Conservation (phyloP, 2,888 invertebrate species). For the Apodemia zela region DNA sequence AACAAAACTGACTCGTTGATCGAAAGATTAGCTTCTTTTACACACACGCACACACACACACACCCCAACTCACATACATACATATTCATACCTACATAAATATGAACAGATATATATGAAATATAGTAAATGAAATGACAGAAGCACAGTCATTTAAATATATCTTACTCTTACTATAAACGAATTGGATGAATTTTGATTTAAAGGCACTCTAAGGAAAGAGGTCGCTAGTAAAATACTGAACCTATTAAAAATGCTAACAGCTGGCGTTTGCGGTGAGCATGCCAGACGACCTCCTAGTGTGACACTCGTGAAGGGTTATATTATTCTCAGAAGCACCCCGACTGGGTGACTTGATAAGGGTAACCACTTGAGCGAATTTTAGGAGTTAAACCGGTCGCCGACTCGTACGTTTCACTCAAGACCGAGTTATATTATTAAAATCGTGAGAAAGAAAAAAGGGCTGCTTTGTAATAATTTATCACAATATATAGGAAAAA, state of each 20-base stretch:
- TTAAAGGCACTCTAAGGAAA: neutral
- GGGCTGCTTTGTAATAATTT: no score
- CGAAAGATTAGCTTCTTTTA: no score
- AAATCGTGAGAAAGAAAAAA: no score
- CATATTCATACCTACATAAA: no score
- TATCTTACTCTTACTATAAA: no score
- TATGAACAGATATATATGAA: no score
- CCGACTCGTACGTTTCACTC: neutral
- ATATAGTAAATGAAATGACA: no score
- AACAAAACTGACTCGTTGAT: no score
- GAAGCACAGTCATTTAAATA: no score
- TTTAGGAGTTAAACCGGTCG: neutral
- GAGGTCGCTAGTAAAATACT: neutral
- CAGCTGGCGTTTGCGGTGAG: constrained; percentile 8
- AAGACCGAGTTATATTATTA: neutral
- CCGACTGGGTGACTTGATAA: neutral
- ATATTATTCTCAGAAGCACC: constrained; percentile 5
- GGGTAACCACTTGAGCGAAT: constrained; percentile 1
- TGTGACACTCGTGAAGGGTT: constrained; percentile 6
- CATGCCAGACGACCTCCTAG: constrained; percentile 1
- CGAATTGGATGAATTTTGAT: no score
- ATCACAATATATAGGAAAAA: no score
- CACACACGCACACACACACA: neutral
- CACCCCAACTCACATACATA: neutral
- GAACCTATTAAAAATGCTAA: neutral